Base-by-base conservation (phyloP, 2,113 vertebrate genomes). In the Chaetura pelagica region DNA sequence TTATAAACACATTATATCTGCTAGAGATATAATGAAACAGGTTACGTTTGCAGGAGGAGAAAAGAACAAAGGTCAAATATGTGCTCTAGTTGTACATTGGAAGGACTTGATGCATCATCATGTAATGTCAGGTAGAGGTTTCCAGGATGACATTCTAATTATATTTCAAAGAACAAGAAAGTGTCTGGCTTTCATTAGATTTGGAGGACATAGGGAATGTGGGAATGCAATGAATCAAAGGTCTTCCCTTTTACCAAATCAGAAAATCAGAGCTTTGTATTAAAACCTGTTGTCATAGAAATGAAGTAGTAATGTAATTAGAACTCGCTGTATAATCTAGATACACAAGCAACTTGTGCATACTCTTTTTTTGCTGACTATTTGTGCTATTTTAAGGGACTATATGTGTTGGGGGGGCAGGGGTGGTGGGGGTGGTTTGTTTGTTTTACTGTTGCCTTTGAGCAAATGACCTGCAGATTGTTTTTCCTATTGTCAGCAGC, bases 371-470 rank as follows among this genome's bases (percentile, higher is more conserved):
- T 55, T 57, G 32, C 44, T 34, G 30, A 24, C 34, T 82, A 6
- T 38, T 79, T 80, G 61, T 48, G 14, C 17, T 61, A 15, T 80
- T 89, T 83, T 54, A 6, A 9, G 48, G 29, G 29, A 40, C 6
- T 42, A 2, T 30, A 5, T 38, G 21, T 52, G 26, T 58, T 38
- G 38, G 38, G 38, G 38, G 38, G 38, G 38, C 38, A 10, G 38
- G 38, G 38, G 38, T 38, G 8, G 10, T 27, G 10, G 40, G 32
- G 4, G 12, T 9, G 0, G 0, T 5, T 48, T 55, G 8, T 74
- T 81, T 83, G 24, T 10, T 52, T 75, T 76, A 24, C 30, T 58
- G 6, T 54, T 22, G 38, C 77, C 23, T 82, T 91, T n/a, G 4
- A 51, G 38, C 44, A 74, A 89, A 66, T 7, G 13, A 22, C 30